Conservation (phyloP, 2,113 vertebrate genomes). For the Plecotus auritus region DNA sequence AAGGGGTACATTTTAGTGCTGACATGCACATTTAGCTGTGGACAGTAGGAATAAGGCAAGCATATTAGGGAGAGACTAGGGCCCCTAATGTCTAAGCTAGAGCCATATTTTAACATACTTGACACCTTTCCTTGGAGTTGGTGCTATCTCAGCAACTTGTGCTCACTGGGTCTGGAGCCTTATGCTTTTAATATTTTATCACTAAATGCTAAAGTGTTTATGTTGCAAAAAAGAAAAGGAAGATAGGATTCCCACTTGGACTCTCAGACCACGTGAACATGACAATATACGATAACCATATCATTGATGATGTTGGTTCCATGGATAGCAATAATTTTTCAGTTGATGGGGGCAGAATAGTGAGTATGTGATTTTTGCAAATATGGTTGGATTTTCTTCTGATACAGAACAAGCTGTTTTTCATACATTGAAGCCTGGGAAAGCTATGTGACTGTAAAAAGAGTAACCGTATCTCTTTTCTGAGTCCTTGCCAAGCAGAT, state of each 20-base stretch:
- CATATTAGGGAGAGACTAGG: constrained; percentile 29
- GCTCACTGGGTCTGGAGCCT: constrained; percentile 55
- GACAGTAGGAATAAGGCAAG: constrained; percentile 39
- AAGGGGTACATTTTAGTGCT: constrained; percentile 20
- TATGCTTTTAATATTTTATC: constrained; percentile 71
- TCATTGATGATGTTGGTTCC: constrained; percentile 61
- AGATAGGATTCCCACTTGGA: constrained; percentile 37
- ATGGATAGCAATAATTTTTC: constrained; percentile 48
- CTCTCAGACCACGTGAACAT: background rate
- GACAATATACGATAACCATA: background rate
- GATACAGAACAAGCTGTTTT: constrained; percentile 82
- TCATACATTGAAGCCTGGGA: constrained; percentile 84
- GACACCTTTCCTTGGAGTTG: constrained; percentile 53
- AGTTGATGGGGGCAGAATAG: constrained; percentile 37
- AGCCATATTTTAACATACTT: constrained; percentile 68
- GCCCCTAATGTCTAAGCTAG: constrained; percentile 47
- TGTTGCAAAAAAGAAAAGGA: constrained; percentile 64
- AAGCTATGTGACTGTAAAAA: constrained; percentile 84
- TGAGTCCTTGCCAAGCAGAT: constrained; percentile 87
- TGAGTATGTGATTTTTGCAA: constrained; percentile 68
- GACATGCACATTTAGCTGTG: constrained; percentile 38
- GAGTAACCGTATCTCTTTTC: constrained; percentile 85
- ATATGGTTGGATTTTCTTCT: constrained; percentile 73
- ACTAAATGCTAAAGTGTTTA: constrained; percentile 72
- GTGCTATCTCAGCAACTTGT: constrained; percentile 63